Conservation (phyloP, 2,113 vertebrate genomes). For the Podiceps cristatus region DNA sequence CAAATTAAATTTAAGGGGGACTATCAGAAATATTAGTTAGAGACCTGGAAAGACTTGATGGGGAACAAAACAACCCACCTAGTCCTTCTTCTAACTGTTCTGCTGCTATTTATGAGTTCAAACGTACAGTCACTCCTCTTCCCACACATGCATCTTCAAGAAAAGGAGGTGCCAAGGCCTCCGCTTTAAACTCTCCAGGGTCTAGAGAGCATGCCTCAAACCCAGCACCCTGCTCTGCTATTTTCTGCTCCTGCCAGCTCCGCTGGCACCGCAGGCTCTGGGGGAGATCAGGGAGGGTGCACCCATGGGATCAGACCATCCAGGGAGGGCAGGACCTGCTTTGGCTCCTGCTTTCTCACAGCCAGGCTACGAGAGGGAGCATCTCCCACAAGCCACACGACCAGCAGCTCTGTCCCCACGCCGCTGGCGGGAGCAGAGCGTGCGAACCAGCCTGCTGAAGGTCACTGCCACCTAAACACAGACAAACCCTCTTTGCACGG, state of each 20-base stretch:
- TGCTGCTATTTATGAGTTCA: not conserved
- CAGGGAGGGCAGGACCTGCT: accelerated
- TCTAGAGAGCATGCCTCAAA: not conserved
- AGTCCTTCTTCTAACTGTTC: not conserved
- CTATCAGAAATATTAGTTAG: not conserved
- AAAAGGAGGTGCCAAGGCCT: not conserved
- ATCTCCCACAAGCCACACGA: accelerated
- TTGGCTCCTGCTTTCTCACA: not conserved
- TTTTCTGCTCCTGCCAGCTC: not conserved
- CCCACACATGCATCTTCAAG: not conserved
- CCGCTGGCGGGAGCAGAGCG: accelerated
- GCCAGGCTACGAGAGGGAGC: not conserved
- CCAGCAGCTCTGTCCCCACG: not conserved
- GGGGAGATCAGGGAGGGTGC: not conserved
- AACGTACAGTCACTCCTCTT: not conserved
- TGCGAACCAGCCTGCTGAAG: not conserved
- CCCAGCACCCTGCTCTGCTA: not conserved
- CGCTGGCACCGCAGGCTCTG: accelerated
- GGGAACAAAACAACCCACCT: not conserved
- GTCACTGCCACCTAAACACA: not conserved
- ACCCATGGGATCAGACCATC: not conserved
- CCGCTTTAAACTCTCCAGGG: not conserved
- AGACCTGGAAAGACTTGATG: not conserved
- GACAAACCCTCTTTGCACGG: not conserved
- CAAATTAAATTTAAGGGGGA: not conserved